Evolutionary conservation across 2,113 vertebrate genomes (phyloP), one percentile per base, ranked within the genome.

Genomic region (Hypocryptadius cinnamomeus): DNA sequence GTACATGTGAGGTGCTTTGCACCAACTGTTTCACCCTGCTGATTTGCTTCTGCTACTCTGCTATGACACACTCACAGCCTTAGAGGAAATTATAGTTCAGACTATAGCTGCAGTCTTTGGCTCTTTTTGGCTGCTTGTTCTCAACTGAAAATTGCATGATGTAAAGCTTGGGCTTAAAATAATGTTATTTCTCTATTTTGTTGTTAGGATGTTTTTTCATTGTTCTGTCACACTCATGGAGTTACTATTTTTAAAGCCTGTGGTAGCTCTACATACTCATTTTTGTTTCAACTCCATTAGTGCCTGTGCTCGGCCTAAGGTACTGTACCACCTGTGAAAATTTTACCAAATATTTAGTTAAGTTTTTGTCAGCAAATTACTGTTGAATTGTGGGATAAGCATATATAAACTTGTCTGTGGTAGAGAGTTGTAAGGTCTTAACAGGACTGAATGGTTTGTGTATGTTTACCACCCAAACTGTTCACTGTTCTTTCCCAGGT

Each of bases 181-280:
- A 47, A 39, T 33, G 5, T 37, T 57, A 6, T 39, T 77, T 57
- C 16, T 73, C 15, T 4, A 0, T 76, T 89, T 65, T 23, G 5
- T 28, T 44, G 7, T 64, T 70, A 37, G 18, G 0, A 39, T 53
- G 50, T 66, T 53, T 33, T 73, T 50, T 35, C 18, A 25, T 59
- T 83, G 15, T 7, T 63, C 10, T 84, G 0, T 42, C 19, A 24
- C 8, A 47, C 20, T 50, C 0, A 1, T 2, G 4, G 22, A 59
- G 3, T 33, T 64, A 50, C 2, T 2, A 6, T 89, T 87, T 89
- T 56, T n/a, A 42, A 70, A 87, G 20, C 28, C 11, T 70, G 22
- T 40, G n/a, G 21, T 59, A 63, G 13, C 47, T 86, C 51, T 70
- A 23, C 1, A 1, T 40, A 35, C 35, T 70, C 9, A 23, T 57